A percentile compares a stretch with the other conserved stretches of the same genome.
Evolutionary conservation across 2,888 invertebrate genomes (phyloP).

Genomic region (Stictocephala bisonia): DNA sequence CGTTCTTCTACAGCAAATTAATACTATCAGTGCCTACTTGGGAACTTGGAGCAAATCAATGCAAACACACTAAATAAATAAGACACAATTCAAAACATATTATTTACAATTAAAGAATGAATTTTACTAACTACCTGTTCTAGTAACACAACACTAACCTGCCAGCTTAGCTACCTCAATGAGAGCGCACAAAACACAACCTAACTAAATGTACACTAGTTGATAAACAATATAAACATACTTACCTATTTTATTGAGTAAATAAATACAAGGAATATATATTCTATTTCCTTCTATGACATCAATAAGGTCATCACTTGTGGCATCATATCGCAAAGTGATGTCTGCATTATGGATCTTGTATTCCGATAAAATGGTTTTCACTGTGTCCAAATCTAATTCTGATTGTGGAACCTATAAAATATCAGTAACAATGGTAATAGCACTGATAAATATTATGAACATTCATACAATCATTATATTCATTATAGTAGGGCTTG

Average conservation of each 20-base stretch:
- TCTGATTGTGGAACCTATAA: slow-evolving; percentile 87
- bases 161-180: no score
- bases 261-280: slow-evolving; percentile 98
- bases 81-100: no score
- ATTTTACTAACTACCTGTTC: no score
- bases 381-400: slow-evolving; percentile 93
- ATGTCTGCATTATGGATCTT: slow-evolving; percentile 99
- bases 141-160: no score
- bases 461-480: slow-evolving; percentile 15
- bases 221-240: no score
- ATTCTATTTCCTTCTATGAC: slow-evolving; percentile 98
- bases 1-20: no score
- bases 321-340: slow-evolving; percentile 93
- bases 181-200: no score
- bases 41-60: no score
- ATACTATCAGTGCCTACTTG: no score
- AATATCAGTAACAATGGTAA: slow-evolving; percentile 36
- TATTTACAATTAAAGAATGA: no score
- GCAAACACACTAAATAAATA: no score
- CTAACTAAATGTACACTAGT: no score
- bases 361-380: slow-evolving; percentile 96
- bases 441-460: slow-evolving; percentile 23
- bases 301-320: slow-evolving; percentile 97
- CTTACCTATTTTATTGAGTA: slow-evolving; percentile 96
- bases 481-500: neutral